Evolutionary conservation across 1,140 invertebrate genomes (phyloP).

Genomic region (Diabrotica virgifera): DNA sequence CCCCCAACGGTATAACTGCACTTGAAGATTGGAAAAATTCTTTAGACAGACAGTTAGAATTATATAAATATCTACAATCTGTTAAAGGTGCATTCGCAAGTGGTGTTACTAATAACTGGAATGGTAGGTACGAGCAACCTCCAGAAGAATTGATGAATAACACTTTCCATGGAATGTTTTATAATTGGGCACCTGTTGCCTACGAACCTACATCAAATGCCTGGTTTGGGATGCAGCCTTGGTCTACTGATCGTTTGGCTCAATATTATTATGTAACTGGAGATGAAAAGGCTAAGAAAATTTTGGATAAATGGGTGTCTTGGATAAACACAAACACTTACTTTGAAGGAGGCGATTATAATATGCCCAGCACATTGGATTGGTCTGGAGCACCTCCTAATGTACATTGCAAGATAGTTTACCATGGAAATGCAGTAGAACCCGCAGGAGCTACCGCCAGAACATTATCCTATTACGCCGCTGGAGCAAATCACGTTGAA

Average conservation of each 20-base stretch:
- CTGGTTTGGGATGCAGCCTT: slow-evolving; percentile 32
- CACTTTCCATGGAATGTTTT: slow-evolving; percentile 29
- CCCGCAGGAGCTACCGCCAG: slow-evolving; percentile 29
- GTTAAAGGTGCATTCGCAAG: slow-evolving; percentile 27
- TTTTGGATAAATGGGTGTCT: slow-evolving; percentile 24
- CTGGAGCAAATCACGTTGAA: slow-evolving; percentile 15
- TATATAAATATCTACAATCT: slow-evolving; percentile 28
- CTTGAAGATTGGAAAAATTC: slow-evolving; percentile 26
- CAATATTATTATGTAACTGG: slow-evolving; percentile 30
- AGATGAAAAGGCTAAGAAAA: slow-evolving; percentile 17
- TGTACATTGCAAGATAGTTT: slow-evolving; percentile 21
- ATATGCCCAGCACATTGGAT: slow-evolving; percentile 23
- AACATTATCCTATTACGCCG: slow-evolving; percentile 25
- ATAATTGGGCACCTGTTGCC: slow-evolving; percentile 27
- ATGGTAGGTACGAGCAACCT: slow-evolving; percentile 26
- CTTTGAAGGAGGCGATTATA: slow-evolving; percentile 21
- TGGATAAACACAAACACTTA: slow-evolving; percentile 23
- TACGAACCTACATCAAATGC: slow-evolving; percentile 27
- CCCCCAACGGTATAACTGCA: slow-evolving; percentile 25
- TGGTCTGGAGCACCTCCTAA: slow-evolving; percentile 26
- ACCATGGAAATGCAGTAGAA: slow-evolving; percentile 21
- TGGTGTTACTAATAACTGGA: slow-evolving; percentile 29
- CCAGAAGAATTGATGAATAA: slow-evolving; percentile 15
- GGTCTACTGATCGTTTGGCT: slow-evolving; percentile 29
- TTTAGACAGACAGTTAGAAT: slow-evolving; percentile 26